Conservation (phyloP, 2,888 invertebrate genomes). For the Smittia aterrima region DNA sequence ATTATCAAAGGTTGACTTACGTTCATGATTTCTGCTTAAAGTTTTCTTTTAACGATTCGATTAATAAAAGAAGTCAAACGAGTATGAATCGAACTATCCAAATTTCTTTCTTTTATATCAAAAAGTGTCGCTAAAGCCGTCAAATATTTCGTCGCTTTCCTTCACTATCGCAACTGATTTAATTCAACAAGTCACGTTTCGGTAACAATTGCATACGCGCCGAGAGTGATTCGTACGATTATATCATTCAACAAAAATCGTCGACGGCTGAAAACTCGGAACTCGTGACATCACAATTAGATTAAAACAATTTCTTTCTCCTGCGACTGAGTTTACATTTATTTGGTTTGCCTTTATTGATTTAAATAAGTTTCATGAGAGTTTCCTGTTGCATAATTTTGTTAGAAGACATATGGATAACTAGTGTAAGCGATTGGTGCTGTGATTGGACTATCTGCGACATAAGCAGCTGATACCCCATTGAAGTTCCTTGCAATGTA, state of each 20-base stretch:
- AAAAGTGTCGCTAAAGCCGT: background rate
- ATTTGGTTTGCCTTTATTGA: background rate
- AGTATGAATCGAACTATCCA: background rate
- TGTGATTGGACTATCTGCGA: conserved; percentile 51
- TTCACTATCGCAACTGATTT: background rate
- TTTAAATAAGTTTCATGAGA: background rate
- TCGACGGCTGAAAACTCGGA: background rate
- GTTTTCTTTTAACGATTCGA: background rate
- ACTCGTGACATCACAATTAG: background rate
- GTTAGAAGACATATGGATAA: conserved; percentile 26
- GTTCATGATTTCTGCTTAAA: conserved; percentile 9
- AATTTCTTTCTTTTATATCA: background rate
- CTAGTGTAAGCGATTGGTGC: conserved; percentile 48
- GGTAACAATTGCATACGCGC: background rate
- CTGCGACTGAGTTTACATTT: background rate
- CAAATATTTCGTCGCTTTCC: background rate
- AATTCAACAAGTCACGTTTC: conserved; percentile 11
- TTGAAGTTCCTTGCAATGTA: conserved; percentile 61
- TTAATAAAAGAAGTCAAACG: background rate
- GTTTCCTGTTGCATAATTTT: background rate
- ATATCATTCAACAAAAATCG: background rate
- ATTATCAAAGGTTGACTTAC: background rate
- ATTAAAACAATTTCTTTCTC: background rate
- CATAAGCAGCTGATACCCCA: conserved; percentile 54
- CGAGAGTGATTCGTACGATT: background rate